Conservation (phyloP, 2,113 vertebrate genomes). For the Tichodroma muraria region DNA sequence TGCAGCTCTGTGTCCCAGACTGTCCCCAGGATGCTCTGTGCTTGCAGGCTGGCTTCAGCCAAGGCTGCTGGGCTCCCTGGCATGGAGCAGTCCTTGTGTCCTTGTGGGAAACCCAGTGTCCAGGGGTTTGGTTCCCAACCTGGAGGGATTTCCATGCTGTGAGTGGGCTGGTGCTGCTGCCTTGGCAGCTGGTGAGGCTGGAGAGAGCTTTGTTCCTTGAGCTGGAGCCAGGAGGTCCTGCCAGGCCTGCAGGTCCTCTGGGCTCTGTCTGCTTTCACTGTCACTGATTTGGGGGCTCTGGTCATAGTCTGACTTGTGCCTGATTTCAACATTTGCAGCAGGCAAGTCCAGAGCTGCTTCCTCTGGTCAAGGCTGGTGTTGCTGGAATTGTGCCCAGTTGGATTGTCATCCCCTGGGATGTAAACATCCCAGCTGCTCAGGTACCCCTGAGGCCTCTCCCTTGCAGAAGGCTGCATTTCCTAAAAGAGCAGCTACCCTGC, state of each 20-base stretch:
- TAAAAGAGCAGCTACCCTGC: background rate
- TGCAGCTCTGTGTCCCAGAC: accelerated
- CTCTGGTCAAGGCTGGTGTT: background rate
- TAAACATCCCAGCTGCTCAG: background rate
- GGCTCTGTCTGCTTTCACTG: background rate
- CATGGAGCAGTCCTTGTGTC: background rate
- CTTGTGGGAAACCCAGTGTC: background rate
- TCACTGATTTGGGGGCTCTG: background rate
- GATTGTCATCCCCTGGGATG: background rate
- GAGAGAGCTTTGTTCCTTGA: background rate
- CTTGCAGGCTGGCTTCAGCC: background rate
- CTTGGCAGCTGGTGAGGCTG: background rate
- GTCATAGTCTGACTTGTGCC: background rate
- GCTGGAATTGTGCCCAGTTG: background rate
- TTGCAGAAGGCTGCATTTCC: background rate
- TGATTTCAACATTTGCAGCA: background rate
- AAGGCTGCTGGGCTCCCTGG: background rate
- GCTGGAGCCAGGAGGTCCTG: background rate
- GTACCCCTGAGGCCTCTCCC: background rate
- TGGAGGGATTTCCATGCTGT: background rate
- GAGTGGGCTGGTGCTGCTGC: background rate
- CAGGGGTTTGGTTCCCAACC: background rate
- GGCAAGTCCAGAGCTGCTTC: background rate
- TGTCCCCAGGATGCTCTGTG: background rate
- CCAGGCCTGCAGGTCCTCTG: background rate